Evolutionary conservation across 2,888 invertebrate species (phyloP), one percentile per base, ranked within the genome.

Genomic region (Oligia fasciuncula): DNA sequence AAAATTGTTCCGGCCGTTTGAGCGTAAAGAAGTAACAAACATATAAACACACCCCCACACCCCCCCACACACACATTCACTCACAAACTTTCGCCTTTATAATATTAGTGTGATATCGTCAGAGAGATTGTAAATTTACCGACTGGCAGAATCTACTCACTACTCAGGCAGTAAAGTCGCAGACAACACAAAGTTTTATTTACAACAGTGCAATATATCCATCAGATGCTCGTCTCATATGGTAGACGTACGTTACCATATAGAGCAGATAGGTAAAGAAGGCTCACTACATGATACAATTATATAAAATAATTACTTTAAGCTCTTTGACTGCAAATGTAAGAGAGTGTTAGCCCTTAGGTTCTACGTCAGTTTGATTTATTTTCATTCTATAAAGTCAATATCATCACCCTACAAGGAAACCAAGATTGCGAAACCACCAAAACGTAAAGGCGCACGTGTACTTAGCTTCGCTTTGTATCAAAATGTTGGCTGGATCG

Each of bases 191-290:
- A 73, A 78, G 72, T 85, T 71, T 82, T 74, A 79, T 80, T 80
- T 57, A 75, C 86, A 67, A 70, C 71, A 76, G 78, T 71, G 76
- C 76, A 76, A 85, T 71, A 85, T 75, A 85, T 83, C 73, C 78
- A 83, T 82, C 87, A 85, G 77, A 75, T 67, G 43, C 63, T 76
- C 65, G n/a, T 78, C 85, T 75, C 74, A 68, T 79, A 66, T 69
- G 66, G 57, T 51, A 63, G 65, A 69, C 65, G 72, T 63, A 72
- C 35, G 29, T 40, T 29, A 14, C 11, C 35, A 60, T 66, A 43
- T 17, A 8, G 0, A 17, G 4, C 35, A 29, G 29, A 19, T 2
- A 11, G 9, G 1, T 2, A 0, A 17, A 70, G 63, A 78, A 81
- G 82, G 57, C 60, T 51, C 17, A 84, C 46, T 80, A 65, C 23